These are phyloP conservation scores for Diaperis boleti DNA, from an alignment of 2,888 invertebrate species.

Conservation along the genomic window DNA sequence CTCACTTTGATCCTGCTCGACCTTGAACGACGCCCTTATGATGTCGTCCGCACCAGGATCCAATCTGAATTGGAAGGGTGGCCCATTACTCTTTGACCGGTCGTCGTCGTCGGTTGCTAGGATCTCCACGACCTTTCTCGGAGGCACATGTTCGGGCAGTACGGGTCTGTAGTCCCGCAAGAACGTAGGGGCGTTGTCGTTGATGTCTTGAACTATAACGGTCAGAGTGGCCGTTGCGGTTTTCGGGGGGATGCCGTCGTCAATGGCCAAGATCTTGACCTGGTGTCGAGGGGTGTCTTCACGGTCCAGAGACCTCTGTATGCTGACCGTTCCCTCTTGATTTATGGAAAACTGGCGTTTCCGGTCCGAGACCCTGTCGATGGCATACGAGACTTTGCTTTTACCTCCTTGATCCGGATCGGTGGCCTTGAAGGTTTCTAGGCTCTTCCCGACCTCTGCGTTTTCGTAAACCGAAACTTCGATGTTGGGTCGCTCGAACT, in stretches of 20 bases:
- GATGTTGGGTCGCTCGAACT: slow-evolving; percentile 93
- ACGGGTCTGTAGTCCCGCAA: slow-evolving; percentile 93
- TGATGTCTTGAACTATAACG: slow-evolving; percentile 94
- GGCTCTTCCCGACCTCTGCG: slow-evolving; percentile 87
- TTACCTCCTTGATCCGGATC: slow-evolving; percentile 97
- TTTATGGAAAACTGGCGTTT: slow-evolving; percentile 95
- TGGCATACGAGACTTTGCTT: slow-evolving; percentile 91
- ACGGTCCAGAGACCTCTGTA: slow-evolving; percentile 91
- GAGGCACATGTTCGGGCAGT: slow-evolving; percentile 91
- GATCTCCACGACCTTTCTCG: slow-evolving; percentile 92
- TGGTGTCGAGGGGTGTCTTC: slow-evolving; percentile 96
- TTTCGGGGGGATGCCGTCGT: slow-evolving; percentile 93
- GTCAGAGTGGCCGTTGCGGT: slow-evolving; percentile 94
- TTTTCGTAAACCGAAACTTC: slow-evolving; percentile 94
- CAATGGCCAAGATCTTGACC: slow-evolving; percentile 95
- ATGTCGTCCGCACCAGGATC: slow-evolving; percentile 95
- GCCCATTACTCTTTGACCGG: slow-evolving; percentile 93
- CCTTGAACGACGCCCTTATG: slow-evolving; percentile 93
- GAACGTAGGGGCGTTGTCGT: slow-evolving; percentile 95
- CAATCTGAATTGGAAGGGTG: slow-evolving; percentile 95
- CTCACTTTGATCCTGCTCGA: slow-evolving; percentile 95
- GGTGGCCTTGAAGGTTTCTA: slow-evolving; percentile 94
- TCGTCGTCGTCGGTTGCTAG: slow-evolving; percentile 95
- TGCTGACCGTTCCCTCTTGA: slow-evolving; percentile 94
- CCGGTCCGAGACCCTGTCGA: slow-evolving; percentile 91